Percentiles rank a stretch among this genome's conserved stretches.
Evolutionary conservation across 2,113 vertebrate species (phyloP).

Genomic region (Bos taurus): DNA sequence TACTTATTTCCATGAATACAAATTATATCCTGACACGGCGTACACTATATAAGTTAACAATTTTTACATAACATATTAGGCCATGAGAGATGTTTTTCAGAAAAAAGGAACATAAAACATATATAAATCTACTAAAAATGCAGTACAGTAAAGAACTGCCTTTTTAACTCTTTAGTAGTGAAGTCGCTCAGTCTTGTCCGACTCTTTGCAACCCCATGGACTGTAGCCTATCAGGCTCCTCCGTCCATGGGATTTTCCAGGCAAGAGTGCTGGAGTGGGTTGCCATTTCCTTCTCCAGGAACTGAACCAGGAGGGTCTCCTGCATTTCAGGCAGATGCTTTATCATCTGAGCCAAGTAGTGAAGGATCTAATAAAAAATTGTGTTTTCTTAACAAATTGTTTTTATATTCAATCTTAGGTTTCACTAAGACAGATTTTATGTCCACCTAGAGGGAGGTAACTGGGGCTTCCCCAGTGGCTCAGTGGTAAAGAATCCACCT

Average conservation of each 20-base stretch:
- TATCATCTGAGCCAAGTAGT: too few relatives aligned
- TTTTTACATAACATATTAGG: background rate
- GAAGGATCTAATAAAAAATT: background rate
- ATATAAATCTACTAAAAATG: background rate
- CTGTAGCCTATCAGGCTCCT: too few relatives aligned
- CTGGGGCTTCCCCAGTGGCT: background rate
- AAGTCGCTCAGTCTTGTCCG: too few relatives aligned
- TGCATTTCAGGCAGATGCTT: too few relatives aligned
- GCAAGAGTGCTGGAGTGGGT: too few relatives aligned
- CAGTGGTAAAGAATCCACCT: background rate
- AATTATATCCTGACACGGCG: background rate
- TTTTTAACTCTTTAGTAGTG: background rate
- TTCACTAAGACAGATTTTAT: background rate
- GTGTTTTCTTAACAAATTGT: background rate
- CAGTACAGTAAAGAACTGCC: background rate
- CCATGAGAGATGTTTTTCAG: constrained; percentile 17
- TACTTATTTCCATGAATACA: background rate
- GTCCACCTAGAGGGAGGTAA: background rate
- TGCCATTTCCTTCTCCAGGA: too few relatives aligned
- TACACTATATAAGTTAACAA: background rate
- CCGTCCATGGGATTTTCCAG: too few relatives aligned
- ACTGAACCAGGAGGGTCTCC: too few relatives aligned
- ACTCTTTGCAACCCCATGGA: too few relatives aligned
- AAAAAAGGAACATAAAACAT: constrained; percentile 14
- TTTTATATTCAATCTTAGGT: background rate